Evolutionary conservation across 2,113 vertebrate genomes (phyloP).

Genomic region (Microcebus jonahi): DNA sequence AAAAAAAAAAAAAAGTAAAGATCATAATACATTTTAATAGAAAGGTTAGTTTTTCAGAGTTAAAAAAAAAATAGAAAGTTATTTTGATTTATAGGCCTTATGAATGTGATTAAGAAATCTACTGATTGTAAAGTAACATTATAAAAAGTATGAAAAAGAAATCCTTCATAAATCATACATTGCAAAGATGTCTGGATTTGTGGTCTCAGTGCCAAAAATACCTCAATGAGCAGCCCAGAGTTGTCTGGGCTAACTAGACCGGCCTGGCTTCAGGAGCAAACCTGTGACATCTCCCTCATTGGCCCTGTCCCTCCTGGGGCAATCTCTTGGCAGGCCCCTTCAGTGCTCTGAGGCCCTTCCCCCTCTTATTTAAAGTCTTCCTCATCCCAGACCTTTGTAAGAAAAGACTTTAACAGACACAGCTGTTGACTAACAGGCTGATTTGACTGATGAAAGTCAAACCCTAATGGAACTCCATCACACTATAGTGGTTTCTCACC

Average conservation of each 20-base stretch:
- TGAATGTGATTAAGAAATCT: not conserved
- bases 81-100: not conserved
- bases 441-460: not conserved
- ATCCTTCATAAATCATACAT: not conserved
- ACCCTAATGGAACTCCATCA: not conserved
- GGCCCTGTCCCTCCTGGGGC: not conserved
- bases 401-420: not conserved
- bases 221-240: not conserved
- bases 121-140: not conserved
- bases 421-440: not conserved
- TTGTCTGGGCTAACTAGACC: not conserved
- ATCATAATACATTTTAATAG: not conserved
- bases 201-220: not conserved
- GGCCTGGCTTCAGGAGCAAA: not conserved
- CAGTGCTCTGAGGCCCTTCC: not conserved
- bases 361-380: not conserved
- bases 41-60: not conserved
- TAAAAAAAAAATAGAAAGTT: slow-evolving; percentile 8
- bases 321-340: not conserved
- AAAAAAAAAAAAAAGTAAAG: not conserved
- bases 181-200: not conserved
- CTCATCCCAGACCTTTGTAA: not conserved
- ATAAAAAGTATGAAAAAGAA: not conserved
- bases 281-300: rapidly evolving
- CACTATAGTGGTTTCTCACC: not conserved